phyloP scores from a whole-genome alignment of 2,797 vertebrate species.

The Tangara arthus region DNA sequence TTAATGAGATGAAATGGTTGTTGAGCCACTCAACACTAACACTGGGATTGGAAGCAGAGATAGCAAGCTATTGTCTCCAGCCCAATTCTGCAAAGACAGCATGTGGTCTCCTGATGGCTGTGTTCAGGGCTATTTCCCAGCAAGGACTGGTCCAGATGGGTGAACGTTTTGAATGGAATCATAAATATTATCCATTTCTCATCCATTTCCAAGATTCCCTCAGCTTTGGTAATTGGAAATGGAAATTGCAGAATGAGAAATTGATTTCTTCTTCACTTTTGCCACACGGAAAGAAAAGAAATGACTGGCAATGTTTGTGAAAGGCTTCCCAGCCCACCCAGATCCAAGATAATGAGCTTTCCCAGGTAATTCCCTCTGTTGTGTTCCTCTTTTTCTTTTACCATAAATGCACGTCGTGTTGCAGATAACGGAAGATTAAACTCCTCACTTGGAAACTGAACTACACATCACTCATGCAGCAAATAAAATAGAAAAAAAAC shows the following conservation, averaged over 20 bases:
- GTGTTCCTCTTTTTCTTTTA: background rate
- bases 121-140: constrained; percentile 8
- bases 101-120: background rate
- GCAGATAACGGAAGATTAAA: constrained; percentile 39
- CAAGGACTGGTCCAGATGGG: background rate
- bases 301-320: background rate
- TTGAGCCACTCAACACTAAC: background rate
- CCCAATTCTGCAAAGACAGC: background rate
- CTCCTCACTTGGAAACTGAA: background rate
- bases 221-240: constrained; percentile 45
- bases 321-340: constrained; percentile 19
- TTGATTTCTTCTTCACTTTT: constrained; percentile 46
- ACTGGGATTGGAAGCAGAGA: background rate
- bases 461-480: background rate
- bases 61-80: background rate
- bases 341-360: constrained; percentile 15
- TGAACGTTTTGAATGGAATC: constrained; percentile 34
- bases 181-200: constrained; percentile 39
- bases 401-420: background rate
- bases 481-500: constrained; percentile 15
- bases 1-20: background rate
- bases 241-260: constrained; percentile 46
- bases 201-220: background rate
- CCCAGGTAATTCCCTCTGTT: background rate
- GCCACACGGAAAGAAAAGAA: constrained; percentile 7